Conservation (phyloP, 2,888 invertebrate species). For the Thereva nobilitata region DNA sequence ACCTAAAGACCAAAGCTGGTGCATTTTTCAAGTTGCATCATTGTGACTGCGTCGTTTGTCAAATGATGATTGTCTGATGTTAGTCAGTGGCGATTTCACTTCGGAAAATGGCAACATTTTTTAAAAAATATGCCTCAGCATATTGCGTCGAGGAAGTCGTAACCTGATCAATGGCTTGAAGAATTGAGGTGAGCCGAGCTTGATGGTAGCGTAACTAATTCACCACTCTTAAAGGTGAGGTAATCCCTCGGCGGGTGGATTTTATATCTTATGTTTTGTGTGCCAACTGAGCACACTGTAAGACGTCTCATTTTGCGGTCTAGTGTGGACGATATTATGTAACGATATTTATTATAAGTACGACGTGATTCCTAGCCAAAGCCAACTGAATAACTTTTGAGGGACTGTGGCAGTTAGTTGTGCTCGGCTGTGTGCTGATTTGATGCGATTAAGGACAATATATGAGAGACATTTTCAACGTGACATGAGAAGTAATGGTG, state of each 20-base stretch:
- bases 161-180: conserved; percentile 29
- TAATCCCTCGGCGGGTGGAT: conserved; percentile 28
- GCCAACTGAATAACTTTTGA: not conserved
- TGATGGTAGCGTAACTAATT: conserved; percentile 25
- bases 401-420: no score
- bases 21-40: no score
- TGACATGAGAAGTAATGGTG: not conserved
- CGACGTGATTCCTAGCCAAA: conserved; percentile 25
- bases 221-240: conserved; percentile 24
- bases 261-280: conserved; percentile 8
- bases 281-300: not conserved
- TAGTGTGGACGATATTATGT: conserved; percentile 19
- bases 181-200: conserved; percentile 28
- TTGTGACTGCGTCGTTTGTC: no score
- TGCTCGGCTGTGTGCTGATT: conserved; percentile 9
- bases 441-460: conserved; percentile 17
- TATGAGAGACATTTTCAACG: not conserved
- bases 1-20: no score
- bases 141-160: conserved; percentile 21
- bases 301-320: conserved; percentile 24
- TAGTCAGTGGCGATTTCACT: conserved; percentile 7
- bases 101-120: not conserved
- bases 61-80: not conserved
- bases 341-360: not conserved
- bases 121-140: no score